Evolutionary conservation across 2,888 invertebrate species (phyloP).

Genomic region (Diplolepis rosae): DNA sequence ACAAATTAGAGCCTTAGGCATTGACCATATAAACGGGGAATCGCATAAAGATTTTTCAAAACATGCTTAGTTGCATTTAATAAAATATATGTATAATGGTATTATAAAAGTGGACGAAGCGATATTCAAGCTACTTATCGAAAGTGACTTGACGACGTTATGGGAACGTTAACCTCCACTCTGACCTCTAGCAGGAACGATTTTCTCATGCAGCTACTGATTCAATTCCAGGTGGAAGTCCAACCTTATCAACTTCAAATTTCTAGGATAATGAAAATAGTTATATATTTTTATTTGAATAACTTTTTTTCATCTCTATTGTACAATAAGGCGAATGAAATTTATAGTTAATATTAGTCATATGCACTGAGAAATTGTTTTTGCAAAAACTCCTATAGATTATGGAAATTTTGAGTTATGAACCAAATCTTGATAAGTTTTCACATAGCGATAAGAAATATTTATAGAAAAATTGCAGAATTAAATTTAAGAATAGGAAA

Average conservation of each 20-base stretch:
- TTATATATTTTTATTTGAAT: no score
- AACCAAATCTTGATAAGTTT: no score
- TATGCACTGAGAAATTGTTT: no score
- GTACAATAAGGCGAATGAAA: no score
- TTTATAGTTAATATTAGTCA: no score
- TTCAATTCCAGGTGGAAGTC: conserved; percentile 29
- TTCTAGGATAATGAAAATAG: background rate
- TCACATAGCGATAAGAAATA: no score
- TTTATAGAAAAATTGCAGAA: no score
- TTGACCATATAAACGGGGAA: background rate
- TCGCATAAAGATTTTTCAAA: background rate
- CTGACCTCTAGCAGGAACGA: conserved; percentile 36
- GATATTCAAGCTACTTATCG: conserved; percentile 40
- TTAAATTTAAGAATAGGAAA: no score
- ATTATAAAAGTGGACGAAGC: conserved; percentile 32
- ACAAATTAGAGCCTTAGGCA: background rate
- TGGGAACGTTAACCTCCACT: conserved; percentile 46
- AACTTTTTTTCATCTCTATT: no score
- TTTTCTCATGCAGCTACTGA: conserved; percentile 19
- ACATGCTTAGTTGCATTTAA: no score
- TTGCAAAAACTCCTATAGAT: no score
- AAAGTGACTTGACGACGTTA: conserved; percentile 41
- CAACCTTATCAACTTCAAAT: background rate
- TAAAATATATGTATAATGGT: background rate
- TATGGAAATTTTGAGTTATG: no score